Conservation (phyloP, 2,113 vertebrate genomes). For the Motacilla tschutschensis region DNA sequence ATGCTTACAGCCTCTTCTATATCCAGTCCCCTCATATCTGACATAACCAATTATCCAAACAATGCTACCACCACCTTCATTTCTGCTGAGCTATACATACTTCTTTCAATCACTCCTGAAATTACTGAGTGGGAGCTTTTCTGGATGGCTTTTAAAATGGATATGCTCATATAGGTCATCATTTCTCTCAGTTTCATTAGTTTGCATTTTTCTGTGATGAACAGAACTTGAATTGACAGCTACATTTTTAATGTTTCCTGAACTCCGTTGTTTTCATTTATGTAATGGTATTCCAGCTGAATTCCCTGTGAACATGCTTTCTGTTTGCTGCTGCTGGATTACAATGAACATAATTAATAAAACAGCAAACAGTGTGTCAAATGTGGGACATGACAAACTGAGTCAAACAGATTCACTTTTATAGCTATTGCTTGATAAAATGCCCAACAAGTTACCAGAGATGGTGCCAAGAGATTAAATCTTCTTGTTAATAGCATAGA, state of each 20-base stretch:
- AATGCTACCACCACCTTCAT: not conserved
- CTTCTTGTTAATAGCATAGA: not conserved
- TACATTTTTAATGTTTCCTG: not conserved
- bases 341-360: not conserved
- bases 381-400: not conserved
- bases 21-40: not conserved
- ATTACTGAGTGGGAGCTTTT: not conserved
- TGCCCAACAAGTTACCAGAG: not conserved
- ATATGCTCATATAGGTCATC: accelerated
- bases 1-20: not conserved
- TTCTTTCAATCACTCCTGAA: not conserved
- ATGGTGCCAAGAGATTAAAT: not conserved
- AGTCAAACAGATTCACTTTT: not conserved
- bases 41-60: not conserved
- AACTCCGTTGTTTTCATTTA: not conserved
- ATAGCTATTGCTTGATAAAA: not conserved
- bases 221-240: not conserved
- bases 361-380: not conserved
- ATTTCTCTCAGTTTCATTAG: not conserved
- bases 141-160: not conserved
- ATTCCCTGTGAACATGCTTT: not conserved
- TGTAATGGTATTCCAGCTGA: not conserved
- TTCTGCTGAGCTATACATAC: not conserved
- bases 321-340: not conserved
- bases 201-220: not conserved